Evolutionary conservation across 1,140 invertebrate genomes (phyloP).

Genomic region (Cyrtorhinus lividipennis): DNA sequence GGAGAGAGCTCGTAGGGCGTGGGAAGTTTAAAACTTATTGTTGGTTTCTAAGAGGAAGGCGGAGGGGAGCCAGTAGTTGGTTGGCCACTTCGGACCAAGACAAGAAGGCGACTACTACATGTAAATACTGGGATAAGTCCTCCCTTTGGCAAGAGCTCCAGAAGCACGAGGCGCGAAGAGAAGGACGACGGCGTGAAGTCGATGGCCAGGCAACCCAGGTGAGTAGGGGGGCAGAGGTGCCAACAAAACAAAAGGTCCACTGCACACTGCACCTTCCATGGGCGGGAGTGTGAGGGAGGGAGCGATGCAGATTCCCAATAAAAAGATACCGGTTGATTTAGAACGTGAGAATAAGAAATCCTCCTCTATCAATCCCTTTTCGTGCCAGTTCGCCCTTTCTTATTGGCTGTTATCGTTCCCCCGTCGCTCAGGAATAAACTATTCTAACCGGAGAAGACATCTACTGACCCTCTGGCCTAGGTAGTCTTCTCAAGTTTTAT

Average conservation of each 20-base stretch:
- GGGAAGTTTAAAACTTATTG: background rate
- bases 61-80: background rate
- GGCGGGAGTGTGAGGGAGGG: background rate
- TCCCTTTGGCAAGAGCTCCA: background rate
- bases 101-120: background rate
- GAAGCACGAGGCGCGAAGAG: background rate
- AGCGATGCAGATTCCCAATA: background rate
- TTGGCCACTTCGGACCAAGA: background rate
- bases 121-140: background rate
- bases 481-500: too few species aligned
- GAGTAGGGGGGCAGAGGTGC: background rate
- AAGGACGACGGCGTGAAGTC: background rate
- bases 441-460: too few species aligned
- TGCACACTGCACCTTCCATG: too few species aligned
- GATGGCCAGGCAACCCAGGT: background rate
- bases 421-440: too few species aligned
- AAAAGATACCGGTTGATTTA: background rate
- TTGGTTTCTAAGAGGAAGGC: too few species aligned
- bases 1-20: background rate
- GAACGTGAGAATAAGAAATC: background rate
- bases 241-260: too few species aligned
- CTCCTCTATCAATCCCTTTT: background rate
- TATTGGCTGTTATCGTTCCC: too few species aligned
- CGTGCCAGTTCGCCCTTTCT: too few species aligned
- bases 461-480: too few species aligned